Percentiles rank a stretch among this genome's conserved stretches.
These are phyloP conservation scores for Ondatra zibethicus DNA, from an alignment of 2,113 vertebrate genomes.

Conservation along the genomic window DNA sequence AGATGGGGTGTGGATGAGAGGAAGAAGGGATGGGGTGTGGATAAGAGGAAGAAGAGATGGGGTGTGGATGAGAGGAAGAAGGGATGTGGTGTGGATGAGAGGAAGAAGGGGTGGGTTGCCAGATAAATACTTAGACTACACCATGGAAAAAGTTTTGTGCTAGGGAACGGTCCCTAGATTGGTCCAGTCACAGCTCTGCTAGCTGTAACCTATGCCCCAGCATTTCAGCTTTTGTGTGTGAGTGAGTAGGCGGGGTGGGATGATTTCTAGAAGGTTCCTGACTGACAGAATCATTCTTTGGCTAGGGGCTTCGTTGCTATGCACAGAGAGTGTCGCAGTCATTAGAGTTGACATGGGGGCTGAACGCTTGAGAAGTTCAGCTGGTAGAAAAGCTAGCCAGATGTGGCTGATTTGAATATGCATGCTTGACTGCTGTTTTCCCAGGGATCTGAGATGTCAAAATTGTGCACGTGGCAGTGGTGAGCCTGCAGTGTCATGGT, in stretches of 20 bases:
- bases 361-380: conserved; percentile 37
- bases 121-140: too few species aligned
- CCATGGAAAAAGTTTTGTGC: accelerated
- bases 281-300: not conserved
- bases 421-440: not conserved
- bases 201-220: not conserved
- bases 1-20: not conserved
- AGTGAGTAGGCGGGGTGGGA: not conserved
- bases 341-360: not conserved
- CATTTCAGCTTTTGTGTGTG: not conserved
- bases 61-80: not conserved
- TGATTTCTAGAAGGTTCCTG: not conserved
- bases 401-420: conserved; percentile 41
- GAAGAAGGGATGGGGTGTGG: too few species aligned
- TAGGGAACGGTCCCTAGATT: accelerated
- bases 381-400: conserved; percentile 49
- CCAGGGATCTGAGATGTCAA: conserved; percentile 3
- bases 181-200: too few species aligned
- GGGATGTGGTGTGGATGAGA: not conserved
- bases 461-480: not conserved
- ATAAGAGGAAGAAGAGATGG: not conserved
- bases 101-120: accelerated
- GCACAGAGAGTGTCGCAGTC: not conserved
- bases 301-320: conserved; percentile 27
- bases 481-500: not conserved